Evolutionary conservation across 2,113 vertebrate genomes (phyloP).

Genomic region (Aegithalos caudatus): DNA sequence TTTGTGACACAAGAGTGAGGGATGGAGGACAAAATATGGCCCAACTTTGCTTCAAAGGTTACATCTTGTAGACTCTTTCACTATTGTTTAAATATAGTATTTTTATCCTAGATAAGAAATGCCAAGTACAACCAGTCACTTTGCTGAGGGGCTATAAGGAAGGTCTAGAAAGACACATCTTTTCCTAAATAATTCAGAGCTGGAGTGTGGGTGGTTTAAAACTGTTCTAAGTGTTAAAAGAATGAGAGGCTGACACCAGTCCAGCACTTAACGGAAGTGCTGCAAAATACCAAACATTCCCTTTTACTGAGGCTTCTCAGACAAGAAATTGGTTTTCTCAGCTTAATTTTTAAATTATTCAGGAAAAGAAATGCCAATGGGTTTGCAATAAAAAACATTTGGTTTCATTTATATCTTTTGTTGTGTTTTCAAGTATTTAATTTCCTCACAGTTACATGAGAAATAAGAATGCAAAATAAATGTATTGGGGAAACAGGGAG

Average conservation of each 20-base stretch:
- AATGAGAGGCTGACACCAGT: background rate
- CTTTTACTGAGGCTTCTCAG: background rate
- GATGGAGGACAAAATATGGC: background rate
- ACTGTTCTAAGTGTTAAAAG: background rate
- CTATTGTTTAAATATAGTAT: background rate
- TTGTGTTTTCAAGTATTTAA: background rate
- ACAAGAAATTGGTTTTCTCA: background rate
- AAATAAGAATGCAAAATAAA: constrained; percentile 1
- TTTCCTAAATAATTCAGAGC: background rate
- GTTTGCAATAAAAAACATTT: background rate
- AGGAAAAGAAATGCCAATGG: background rate
- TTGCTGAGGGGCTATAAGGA: background rate
- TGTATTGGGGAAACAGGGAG: background rate
- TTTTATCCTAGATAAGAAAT: background rate
- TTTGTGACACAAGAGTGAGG: background rate
- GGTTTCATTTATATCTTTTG: background rate
- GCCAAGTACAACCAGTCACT: background rate
- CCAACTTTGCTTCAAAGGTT: background rate
- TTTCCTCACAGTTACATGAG: background rate
- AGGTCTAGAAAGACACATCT: background rate
- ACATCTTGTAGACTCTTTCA: no score
- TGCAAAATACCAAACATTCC: background rate
- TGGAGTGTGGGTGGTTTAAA: background rate
- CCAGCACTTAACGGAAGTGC: background rate
- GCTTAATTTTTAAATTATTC: background rate